Conservation (phyloP, 2,888 invertebrate species). For the Drosophila aldrichi region DNA sequence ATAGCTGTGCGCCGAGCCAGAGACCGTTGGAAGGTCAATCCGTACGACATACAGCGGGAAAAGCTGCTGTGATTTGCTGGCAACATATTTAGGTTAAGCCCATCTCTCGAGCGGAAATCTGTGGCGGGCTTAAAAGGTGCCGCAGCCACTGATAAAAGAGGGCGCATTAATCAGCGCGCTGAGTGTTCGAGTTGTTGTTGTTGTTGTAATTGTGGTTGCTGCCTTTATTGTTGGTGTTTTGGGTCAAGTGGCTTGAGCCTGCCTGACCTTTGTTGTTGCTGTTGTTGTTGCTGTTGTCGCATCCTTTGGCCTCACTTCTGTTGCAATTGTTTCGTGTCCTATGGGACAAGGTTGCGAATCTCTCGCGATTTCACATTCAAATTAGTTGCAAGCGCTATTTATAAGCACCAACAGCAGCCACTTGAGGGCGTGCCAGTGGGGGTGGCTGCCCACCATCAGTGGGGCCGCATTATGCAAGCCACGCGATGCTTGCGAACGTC, state of each 20-base stretch:
- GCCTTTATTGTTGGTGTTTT: constrained; percentile 28
- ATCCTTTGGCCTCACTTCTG: constrained; percentile 29
- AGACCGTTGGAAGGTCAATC: constrained; percentile 61
- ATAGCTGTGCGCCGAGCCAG: constrained; percentile 27
- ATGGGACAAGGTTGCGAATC: constrained; percentile 39
- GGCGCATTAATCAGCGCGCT: constrained; percentile 48
- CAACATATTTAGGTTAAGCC: constrained; percentile 71
- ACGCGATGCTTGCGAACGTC: constrained; percentile 28
- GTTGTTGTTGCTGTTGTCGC: constrained; percentile 6
- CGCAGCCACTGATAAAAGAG: constrained; percentile 13
- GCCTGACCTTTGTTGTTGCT: constrained; percentile 24
- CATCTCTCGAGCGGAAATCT: constrained; percentile 39
- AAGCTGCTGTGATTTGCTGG: constrained; percentile 45
- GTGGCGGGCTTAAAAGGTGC: constrained; percentile 41
- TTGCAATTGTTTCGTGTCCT: constrained; percentile 27
- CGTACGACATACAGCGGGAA: constrained; percentile 35
- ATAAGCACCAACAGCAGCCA: constrained; percentile 29
- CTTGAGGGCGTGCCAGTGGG: not conserved
- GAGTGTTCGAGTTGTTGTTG: constrained; percentile 6
- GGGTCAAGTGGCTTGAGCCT: constrained; percentile 46
- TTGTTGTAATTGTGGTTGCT: not conserved
- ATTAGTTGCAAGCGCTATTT: constrained; percentile 57
- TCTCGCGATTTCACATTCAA: constrained; percentile 45
- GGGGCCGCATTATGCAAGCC: constrained; percentile 46
- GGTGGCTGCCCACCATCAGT: constrained; percentile 4